Conservation (phyloP, 2,888 invertebrate species). For the Agrilus mali region DNA sequence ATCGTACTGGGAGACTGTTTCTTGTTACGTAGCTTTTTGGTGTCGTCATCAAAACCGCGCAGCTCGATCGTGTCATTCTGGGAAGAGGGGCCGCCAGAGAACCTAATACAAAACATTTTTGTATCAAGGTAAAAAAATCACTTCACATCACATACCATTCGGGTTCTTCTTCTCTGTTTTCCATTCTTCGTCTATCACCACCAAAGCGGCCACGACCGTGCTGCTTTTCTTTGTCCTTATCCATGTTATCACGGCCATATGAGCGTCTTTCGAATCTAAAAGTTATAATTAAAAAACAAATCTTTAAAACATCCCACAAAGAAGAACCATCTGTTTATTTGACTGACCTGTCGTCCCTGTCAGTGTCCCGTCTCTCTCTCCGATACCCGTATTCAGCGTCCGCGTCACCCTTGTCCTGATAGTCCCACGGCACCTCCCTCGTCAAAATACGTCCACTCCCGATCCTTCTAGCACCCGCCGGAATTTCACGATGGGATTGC, state of each 20-base stretch:
- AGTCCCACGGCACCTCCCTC: constrained; percentile 39
- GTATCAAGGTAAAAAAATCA: background rate
- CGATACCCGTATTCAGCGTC: constrained; percentile 19
- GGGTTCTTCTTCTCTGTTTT: constrained; percentile 60
- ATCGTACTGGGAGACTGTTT: constrained; percentile 34
- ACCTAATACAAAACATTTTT: constrained; percentile 32
- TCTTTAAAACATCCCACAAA: background rate
- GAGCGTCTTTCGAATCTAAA: constrained; percentile 39
- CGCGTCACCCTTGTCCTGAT: constrained; percentile 19
- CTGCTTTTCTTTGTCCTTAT: constrained; percentile 23
- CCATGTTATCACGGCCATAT: constrained; percentile 45
- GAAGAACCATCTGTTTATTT: constrained; percentile 6
- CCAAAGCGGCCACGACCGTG: constrained; percentile 35
- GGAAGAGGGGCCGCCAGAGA: constrained; percentile 79
- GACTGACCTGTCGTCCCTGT: constrained; percentile 17
- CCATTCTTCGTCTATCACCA: constrained; percentile 42
- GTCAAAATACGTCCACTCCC: constrained; percentile 70
- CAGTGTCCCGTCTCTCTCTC: constrained; percentile 17
- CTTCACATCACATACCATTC: constrained; percentile 53
- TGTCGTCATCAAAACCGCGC: constrained; percentile 77
- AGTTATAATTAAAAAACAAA: too few relatives aligned
- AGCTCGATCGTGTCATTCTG: constrained; percentile 87
- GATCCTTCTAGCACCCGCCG: constrained; percentile 47
- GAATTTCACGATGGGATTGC: constrained; percentile 27
- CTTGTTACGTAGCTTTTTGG: constrained; percentile 29